Evolutionary conservation across 2,113 vertebrate genomes (phyloP).

Genomic region (Gadus macrocephalus): DNA sequence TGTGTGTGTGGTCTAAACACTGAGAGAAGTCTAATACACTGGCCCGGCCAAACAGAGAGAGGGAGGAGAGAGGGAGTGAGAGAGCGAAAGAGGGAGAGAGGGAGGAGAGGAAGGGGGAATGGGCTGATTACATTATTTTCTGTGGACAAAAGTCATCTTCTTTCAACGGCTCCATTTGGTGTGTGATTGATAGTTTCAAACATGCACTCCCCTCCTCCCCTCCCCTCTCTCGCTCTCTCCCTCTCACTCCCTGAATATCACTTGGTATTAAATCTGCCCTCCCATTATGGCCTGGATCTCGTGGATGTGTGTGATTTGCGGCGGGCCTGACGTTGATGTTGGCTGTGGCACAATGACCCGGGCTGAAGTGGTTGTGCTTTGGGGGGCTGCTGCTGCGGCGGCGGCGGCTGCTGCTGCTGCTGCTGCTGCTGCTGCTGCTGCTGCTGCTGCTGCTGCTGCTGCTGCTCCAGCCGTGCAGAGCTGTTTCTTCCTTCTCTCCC

Average conservation of each 20-base stretch:
- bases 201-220: slow-evolving; percentile 25
- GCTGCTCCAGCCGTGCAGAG: no score
- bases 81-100: not conserved
- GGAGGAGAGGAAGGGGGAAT: slow-evolving; percentile 31
- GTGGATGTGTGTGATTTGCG: not conserved
- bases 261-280: slow-evolving; percentile 4
- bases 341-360: not conserved
- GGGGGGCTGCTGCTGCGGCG: no score
- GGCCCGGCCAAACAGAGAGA: slow-evolving; percentile 26
- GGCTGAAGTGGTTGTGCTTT: no score
- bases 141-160: slow-evolving; percentile 18
- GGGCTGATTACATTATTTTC: slow-evolving; percentile 37
- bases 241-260: no score
- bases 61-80: slow-evolving; percentile 1
- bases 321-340: slow-evolving; percentile 1
- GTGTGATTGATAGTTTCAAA: slow-evolving; percentile 28
- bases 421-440: no score
- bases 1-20: slow-evolving; percentile 19
- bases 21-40: slow-evolving; percentile 16
- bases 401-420: no score
- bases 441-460: no score
- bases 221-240: slow-evolving; percentile 4
- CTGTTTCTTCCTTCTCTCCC: no score
- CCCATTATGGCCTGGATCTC: not conserved
- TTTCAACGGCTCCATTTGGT: not conserved